Conservation (phyloP, 2,797 vertebrate species). For the Mycteria americana region DNA sequence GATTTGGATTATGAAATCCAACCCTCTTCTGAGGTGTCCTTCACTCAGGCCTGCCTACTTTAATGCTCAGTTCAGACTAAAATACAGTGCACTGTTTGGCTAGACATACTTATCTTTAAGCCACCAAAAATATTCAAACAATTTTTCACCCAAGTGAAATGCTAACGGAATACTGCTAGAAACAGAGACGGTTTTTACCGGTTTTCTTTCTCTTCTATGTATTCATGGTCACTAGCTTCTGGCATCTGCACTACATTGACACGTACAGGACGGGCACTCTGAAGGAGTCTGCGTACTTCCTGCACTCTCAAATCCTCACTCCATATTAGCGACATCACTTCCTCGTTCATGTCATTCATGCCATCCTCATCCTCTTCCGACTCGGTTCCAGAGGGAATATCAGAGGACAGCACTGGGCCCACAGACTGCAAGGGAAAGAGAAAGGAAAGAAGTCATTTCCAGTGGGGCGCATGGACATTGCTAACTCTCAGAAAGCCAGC, state of each 20-base stretch:
- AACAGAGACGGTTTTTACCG: conserved; percentile 73
- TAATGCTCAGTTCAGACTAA: neutral
- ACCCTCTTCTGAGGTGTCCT: neutral
- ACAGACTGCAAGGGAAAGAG: conserved; percentile 65
- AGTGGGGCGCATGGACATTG: too few relatives aligned
- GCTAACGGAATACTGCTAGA: neutral
- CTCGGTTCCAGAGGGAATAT: conserved; percentile 84
- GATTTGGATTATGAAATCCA: neutral
- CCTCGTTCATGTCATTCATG: conserved; percentile 95
- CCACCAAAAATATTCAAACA: neutral
- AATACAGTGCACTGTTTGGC: neutral
- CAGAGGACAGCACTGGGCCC: conserved; percentile 83
- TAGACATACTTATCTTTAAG: neutral
- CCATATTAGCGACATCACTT: conserved; percentile 95
- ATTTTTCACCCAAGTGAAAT: rapidly evolving
- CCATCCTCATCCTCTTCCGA: conserved; percentile 96
- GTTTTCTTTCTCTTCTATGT: conserved; percentile 98
- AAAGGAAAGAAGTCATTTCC: neutral
- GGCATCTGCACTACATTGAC: conserved; percentile 94
- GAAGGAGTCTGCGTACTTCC: conserved; percentile 92
- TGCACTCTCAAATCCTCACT: conserved; percentile 93
- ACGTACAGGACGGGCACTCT: conserved; percentile 91
- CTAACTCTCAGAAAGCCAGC: neutral
- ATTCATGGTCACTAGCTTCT: conserved; percentile 96
- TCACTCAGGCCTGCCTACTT: neutral